Base-by-base conservation (phyloP, 1,140 invertebrate genomes). In the Oscheius sp. region DNA sequence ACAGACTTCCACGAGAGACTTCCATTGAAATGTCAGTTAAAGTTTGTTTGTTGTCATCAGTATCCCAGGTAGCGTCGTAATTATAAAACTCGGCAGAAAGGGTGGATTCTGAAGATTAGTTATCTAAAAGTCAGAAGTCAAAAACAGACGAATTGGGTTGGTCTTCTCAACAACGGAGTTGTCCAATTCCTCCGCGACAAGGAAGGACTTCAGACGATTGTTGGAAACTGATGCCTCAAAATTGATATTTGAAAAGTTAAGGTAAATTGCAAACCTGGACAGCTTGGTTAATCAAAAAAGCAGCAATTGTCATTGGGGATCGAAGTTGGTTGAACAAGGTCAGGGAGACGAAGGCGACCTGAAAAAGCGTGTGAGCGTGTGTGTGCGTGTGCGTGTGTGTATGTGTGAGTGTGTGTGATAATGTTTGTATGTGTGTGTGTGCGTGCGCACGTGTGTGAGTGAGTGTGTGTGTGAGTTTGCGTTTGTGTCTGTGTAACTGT, bases 261-360 rank as follows among this genome's bases (percentile, higher is more conserved):
- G 29, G 18, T 0, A 31, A 66, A 52, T 3, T 71, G 18, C 3
- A 15, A 62, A 75, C 73, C 59, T 77, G 74, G 23, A 77, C 68
- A 18, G 42, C 46, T 46, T 72, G 70, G 23, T 38, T 52, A 58
- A 80, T 80, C 15, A 82, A 36, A 36, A 76, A 52, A 4, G 70
- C 81, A 29, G 82, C 45, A 7, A 77, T 76, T 13, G 73, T 79
- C 76, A 84, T 78, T 18, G 81, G 77, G 7, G 65, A 69, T 46
- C 70, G 79, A 42, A 90, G 79, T 62, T 89, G 87, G 34, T 89
- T 88, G 79, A 89, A 89, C 3, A 90, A 80, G 10, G 89, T 84
- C 7, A 89, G 79, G 10, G 88, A 87, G 2, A 89, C 89, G 85
- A 90, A 90, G 15, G 88, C 88, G 78, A 87, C 88, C 76, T 88